Evolutionary conservation across 2,797 vertebrate species (phyloP), one percentile per base, ranked within the genome.

Genomic region (Staurois parvus): DNA sequence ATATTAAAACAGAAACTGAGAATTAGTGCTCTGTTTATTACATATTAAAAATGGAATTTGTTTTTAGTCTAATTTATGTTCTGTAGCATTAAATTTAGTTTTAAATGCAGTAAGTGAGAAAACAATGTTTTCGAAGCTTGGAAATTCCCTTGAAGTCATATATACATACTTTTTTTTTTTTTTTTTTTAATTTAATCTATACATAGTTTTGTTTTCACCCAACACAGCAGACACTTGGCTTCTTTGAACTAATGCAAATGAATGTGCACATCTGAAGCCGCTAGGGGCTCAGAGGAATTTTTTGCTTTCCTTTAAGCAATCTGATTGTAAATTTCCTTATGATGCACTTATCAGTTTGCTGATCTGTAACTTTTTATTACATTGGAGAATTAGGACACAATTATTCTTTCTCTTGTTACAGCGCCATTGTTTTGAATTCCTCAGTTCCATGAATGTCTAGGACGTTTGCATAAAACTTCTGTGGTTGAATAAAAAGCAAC

Each of bases 401-500:
- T 77, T 26, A 56, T 72, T 84, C 8, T 21, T 69, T 79, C 21
- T 32, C 45, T 52, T 79, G 32, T 79, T 74, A 40, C 68, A 34
- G 72, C 29, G 45, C 42, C 48, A 59, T 45, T 72, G 40, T 86
- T 68, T 28, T 73, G 19, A 59, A 83, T 48, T 30, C 28, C 15
- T 8, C n/a, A 30, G 89, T 88, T 92, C 88, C 89, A 86, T 84
- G 90, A 90, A 91, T 75, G 88, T 86, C 74, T 88, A 78, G 87
- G 88, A 76, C 82, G 77, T 88, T 90, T 92, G 69, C 88, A 76
- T 90, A 62, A 88, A 89, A 87, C 91, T 92, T 90, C 90, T 88
- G 90, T 89, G 88, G 89, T 87, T 90, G 85, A 81, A 82, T 42
- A 91, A 91, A 90, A 91, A 92, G 90, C 91, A 89, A 92, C 91